Base-by-base conservation (phyloP, 2,888 invertebrate species). In the Polydrusus cervinus region DNA sequence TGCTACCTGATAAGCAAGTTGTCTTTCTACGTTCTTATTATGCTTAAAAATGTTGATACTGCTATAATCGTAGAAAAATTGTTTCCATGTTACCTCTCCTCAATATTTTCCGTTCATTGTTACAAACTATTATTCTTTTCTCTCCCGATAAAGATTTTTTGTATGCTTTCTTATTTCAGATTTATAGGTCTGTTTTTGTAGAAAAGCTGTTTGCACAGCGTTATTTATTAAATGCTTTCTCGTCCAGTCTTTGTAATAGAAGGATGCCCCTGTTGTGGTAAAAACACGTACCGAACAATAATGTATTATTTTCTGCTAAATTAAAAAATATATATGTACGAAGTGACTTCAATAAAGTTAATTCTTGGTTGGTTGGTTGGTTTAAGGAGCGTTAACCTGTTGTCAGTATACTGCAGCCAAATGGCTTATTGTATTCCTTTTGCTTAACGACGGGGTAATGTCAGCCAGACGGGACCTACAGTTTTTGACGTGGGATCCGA, bases 111-210 rank as follows among this genome's bases (percentile, higher is more conserved):
- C 20, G 1, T 53, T n/a, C 20, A n/a, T 53, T 53, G 30, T 25
- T n/a, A 25, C 25, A n/a, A 30, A 53, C 11, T 53, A 57, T 38
- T 57, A 57, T 57, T 38, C 34, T 14, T 57, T 57, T 57, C 13
- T 38, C 14, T 25, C 38, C 14, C 34, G 38, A 57, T 57, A 34
- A 30, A 25, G 13, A 16, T 38, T 57, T 38, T 57, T 14, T 9
- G 57, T 57, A 16, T 38, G 34, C 38, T 57, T 38, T 57, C 38
- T 57, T 30, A 55, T 55, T 55, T 55, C 30, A 57, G 14, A 57
- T 57, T 57, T 57, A 57, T 57, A 16, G 14, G 57, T 34, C n/a
- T 38, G 38, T 38, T 57, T 30, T 34, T 38, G 14, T 38, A 38
- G 30, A 55, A 14, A 55, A 55, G 57, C 57, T 38, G 38, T 34